phyloP scores from a whole-genome alignment of 2,113 vertebrate genomes.

The Orycteropus afer region DNA sequence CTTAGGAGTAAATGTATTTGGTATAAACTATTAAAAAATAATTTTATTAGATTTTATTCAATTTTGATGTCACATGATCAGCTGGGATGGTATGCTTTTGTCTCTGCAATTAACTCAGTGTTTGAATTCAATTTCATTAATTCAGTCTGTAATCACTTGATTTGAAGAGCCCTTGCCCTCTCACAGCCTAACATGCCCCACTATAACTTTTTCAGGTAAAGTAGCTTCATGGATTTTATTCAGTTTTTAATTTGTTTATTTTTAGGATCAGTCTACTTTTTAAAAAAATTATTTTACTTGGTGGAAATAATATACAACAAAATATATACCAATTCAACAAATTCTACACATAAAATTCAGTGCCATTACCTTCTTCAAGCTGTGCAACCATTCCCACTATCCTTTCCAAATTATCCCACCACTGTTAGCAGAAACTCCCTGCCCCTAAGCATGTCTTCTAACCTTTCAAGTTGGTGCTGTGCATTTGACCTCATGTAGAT shows the following conservation, averaged over 20 bases:
- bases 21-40: not conserved
- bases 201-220: not conserved
- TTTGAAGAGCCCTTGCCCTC: not conserved
- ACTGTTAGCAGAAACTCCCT: no score
- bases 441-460: no score
- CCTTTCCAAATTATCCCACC: no score
- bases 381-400: no score
- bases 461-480: no score
- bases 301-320: no score
- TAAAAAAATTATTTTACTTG: no score
- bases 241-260: not conserved
- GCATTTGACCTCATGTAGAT: no score
- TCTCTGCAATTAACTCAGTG: not conserved
- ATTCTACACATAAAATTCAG: no score
- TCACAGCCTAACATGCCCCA: not conserved
- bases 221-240: not conserved
- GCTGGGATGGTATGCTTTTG: not conserved
- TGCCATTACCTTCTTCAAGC: no score
- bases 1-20: conserved; percentile 18
- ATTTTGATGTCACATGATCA: not conserved
- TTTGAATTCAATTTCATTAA: conserved; percentile 26
- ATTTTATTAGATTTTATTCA: not conserved
- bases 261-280: not conserved
- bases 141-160: not conserved
- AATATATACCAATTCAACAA: no score